Evolutionary conservation across 2,797 vertebrate genomes (phyloP), one percentile per base, ranked within the genome.

Genomic region (Gymnothorax reevesii): DNA sequence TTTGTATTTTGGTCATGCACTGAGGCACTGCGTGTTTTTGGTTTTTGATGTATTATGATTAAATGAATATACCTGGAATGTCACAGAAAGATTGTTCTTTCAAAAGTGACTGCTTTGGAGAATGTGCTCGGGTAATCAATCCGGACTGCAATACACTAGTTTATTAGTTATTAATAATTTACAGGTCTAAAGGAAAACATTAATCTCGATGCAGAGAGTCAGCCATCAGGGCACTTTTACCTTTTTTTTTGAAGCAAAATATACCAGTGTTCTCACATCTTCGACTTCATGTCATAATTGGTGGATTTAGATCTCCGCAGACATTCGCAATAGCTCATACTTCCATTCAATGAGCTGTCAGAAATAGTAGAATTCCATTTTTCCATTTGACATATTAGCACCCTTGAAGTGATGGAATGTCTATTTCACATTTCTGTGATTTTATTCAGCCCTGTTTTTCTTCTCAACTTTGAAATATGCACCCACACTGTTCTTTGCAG

Each of bases 351-450:
- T 15, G 2, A 6, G 2, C 10, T 13, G n/a, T 33, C 69, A 73
- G 69, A 33, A 73, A 73, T 73, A 73, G 27, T 55, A 54, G 42
- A 54, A 9, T 54, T 79, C 42, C 17, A 17, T 79, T n/a, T 77
- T 49, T 27, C 75, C 42, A 42, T 79, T 79, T 79, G 13, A 79
- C 20, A 54, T 79, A 49, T 55, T 9, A 79, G 13, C 49, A 79
- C 49, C 33, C 75, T 0, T 42, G 17, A 1, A 54, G 83, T 93
- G 89, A 92, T 62, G 83, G 90, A 91, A 89, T 87, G 89, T 91
- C 86, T 93, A 89, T 66, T 82, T 88, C 87, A 89, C 90, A 92
- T 92, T n/a, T 66, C 20, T 66, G 8, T 17, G 13, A 20, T 62
- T 66, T 22, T 66, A 6, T 66, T 4, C 62, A 42, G 2, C 62